Conservation (phyloP, 30 jellyfish, hydroid and myxozoan species). For the Hydra vulgaris region DNA sequence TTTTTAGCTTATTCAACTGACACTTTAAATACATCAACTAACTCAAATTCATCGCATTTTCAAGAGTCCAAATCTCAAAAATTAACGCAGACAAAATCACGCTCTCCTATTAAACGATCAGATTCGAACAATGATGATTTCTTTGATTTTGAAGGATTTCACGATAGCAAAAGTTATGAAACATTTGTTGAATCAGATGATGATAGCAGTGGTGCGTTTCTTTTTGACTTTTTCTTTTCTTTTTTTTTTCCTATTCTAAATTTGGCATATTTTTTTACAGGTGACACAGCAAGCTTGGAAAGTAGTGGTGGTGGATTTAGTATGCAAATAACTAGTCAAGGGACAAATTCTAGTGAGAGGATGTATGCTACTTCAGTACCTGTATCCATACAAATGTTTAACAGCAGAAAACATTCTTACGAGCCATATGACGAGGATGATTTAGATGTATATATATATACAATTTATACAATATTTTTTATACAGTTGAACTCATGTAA, state of each 20-base stretch:
- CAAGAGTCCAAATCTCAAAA: neutral
- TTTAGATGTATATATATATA: constrained; percentile 3
- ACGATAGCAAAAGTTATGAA: constrained; percentile 52
- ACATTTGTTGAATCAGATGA: constrained; percentile 95
- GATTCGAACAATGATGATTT: constrained; percentile 51
- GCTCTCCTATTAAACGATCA: constrained; percentile 22
- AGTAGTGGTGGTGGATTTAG: constrained; percentile 80
- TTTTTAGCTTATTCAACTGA: too few relatives aligned
- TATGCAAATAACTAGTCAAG: constrained; percentile 32
- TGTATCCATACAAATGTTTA: constrained; percentile 56
- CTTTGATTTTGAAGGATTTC: constrained; percentile 93
- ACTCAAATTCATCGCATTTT: neutral
- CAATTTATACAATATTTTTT: too few relatives aligned
- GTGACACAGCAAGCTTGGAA: constrained; percentile 82
- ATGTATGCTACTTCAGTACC: constrained; percentile 97
- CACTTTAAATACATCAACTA: constrained; percentile 3
- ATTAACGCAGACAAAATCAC: neutral
- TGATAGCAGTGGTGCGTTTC: constrained; percentile 69
- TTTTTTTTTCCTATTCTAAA: neutral
- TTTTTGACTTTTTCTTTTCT: neutral
- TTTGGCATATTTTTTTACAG: constrained; percentile 12
- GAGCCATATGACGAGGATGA: constrained; percentile 33
- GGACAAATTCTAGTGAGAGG: constrained; percentile 44
- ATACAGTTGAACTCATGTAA: too few relatives aligned
- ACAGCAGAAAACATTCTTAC: constrained; percentile 14